Percentiles rank a stretch among this genome's conserved stretches.
Evolutionary conservation across 2,797 vertebrate species (phyloP).

Genomic region (Neosalanx taihuensis): DNA sequence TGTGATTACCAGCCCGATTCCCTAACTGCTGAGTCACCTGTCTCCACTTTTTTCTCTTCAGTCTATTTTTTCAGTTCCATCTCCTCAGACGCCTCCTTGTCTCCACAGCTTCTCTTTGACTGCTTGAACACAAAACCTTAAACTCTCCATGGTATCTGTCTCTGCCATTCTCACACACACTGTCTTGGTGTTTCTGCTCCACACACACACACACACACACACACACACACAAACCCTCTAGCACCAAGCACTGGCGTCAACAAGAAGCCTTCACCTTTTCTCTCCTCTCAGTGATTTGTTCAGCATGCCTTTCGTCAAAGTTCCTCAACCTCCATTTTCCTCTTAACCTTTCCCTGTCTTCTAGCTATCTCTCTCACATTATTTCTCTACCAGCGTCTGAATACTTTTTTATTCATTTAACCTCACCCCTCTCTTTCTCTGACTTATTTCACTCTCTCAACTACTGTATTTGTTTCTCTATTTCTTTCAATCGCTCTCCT

Average conservation of each 20-base stretch:
- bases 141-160: background rate
- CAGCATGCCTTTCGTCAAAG: background rate
- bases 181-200: background rate
- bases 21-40: no score
- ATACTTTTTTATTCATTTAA: background rate
- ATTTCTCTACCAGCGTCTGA: constrained; percentile 3
- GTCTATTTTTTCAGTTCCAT: background rate
- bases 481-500: background rate
- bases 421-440: no score
- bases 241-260: background rate
- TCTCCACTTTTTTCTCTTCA: no score
- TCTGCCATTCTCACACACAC: background rate
- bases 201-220: background rate
- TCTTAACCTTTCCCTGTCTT: background rate
- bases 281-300: background rate
- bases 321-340: background rate
- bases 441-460: background rate
- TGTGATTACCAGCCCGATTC: no score
- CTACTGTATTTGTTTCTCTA: background rate
- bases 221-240: background rate
- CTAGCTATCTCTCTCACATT: no score
- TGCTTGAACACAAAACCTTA: background rate
- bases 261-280: constrained; percentile 16
- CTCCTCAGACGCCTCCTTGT: background rate
- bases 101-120: background rate